A percentile compares a stretch with the other conserved stretches of the same genome.
Evolutionary conservation across 2,797 vertebrate species (phyloP).

Genomic region (Steatocranus sp.): DNA sequence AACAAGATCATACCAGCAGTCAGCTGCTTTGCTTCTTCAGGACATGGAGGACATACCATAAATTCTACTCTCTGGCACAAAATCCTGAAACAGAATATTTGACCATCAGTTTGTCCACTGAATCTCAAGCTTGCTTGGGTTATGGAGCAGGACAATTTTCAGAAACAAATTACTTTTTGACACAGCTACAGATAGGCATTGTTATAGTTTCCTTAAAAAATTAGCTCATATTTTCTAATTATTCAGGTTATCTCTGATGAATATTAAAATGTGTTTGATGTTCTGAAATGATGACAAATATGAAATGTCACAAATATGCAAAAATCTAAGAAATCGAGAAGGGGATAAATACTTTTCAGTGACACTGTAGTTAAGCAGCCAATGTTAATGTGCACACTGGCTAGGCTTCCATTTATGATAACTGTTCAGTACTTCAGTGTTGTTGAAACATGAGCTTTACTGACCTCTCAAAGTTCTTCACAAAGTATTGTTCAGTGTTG

Average conservation of each 20-base stretch:
- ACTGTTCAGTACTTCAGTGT: background rate
- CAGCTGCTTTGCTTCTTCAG: background rate
- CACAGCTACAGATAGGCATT: background rate
- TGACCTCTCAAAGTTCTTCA: background rate
- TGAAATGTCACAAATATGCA: background rate
- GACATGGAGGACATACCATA: background rate
- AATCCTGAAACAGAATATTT: background rate
- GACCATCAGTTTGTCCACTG: background rate
- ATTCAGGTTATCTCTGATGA: background rate
- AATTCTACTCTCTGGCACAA: background rate
- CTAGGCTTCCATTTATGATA: background rate
- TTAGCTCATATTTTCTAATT: background rate
- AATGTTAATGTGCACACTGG: background rate
- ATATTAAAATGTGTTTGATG: background rate
- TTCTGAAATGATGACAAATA: background rate
- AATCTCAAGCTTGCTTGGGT: background rate
- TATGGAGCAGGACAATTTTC: background rate
- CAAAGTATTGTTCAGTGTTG: background rate
- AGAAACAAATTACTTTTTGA: background rate
- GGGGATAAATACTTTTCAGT: background rate
- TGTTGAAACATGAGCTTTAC: background rate
- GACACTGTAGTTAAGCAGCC: background rate
- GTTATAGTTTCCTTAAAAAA: background rate
- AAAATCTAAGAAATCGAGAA: background rate
- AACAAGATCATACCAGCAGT: background rate